Conservation (phyloP, 92 coral and sea anemone genomes). For the Umimayanthus chanpuru region DNA sequence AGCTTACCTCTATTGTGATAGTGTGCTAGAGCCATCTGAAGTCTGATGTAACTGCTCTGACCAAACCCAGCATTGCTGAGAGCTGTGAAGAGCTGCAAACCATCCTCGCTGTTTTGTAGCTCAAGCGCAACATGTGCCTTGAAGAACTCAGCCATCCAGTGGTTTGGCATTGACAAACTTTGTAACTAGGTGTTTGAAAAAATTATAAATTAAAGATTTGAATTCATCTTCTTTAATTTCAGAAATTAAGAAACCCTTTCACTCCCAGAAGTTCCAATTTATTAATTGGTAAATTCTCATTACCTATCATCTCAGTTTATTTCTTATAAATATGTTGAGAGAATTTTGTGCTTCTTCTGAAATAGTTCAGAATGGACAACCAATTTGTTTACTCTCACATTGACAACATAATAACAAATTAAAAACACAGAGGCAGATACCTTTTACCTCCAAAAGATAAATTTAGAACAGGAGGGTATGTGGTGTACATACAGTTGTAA, state of each 20-base stretch:
- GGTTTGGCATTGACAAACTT: constrained; percentile 77
- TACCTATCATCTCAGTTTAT: no score
- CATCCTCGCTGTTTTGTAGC: constrained; percentile 83
- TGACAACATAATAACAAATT: no score
- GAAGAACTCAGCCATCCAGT: constrained; percentile 94
- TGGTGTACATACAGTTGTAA: no score
- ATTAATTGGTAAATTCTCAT: background rate
- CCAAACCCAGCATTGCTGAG: constrained; percentile 86
- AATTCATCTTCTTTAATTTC: background rate
- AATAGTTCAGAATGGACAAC: no score
- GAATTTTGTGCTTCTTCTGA: no score
- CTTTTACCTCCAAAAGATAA: no score
- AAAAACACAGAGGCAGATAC: no score
- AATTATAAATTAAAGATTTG: background rate
- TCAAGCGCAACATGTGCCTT: constrained; percentile 90
- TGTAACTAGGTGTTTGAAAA: constrained; percentile 58
- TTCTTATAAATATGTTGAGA: no score
- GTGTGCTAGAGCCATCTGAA: constrained; percentile 90
- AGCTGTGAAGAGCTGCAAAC: constrained; percentile 73
- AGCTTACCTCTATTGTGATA: constrained; percentile 89
- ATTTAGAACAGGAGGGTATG: no score
- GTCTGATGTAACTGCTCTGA: constrained; percentile 82
- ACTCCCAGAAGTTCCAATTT: background rate
- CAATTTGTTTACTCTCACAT: no score
- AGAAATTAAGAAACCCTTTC: background rate